Evolutionary conservation across 1,140 invertebrate genomes (phyloP).

Genomic region (Zophobas atratus): DNA sequence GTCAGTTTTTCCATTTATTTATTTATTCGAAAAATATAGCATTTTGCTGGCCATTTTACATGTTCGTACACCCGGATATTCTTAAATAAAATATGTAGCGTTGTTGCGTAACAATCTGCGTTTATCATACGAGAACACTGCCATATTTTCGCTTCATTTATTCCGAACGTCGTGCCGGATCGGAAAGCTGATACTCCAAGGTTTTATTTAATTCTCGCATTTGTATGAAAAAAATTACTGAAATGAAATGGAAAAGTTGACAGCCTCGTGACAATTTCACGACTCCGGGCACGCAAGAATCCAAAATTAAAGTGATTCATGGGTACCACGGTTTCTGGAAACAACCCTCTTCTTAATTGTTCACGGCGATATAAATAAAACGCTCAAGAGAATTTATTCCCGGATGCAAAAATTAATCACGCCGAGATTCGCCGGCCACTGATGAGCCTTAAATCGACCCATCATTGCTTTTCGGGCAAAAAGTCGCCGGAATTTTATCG

Average conservation of each 20-base stretch:
- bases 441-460: too few relatives aligned
- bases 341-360: too few relatives aligned
- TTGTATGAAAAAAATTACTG: constrained; percentile 4
- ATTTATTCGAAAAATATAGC: neutral
- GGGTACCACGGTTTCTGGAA: too few relatives aligned
- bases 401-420: too few relatives aligned
- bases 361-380: too few relatives aligned
- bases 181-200: constrained; percentile 27
- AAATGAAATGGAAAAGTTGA: neutral
- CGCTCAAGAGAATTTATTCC: too few relatives aligned
- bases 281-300: constrained; percentile 13
- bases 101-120: neutral
- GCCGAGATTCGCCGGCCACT: too few relatives aligned
- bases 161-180: neutral
- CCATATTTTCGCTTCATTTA: constrained; percentile 8
- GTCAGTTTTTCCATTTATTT: neutral
- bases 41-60: neutral
- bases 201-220: constrained; percentile 20
- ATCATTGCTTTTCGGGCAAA: too few relatives aligned
- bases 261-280: constrained; percentile 20
- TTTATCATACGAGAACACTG: constrained; percentile 11
- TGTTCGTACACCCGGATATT: neutral
- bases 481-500: too few relatives aligned
- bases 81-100: neutral
- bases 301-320: constrained; percentile 28